These are phyloP conservation scores for Pionites leucogaster DNA, from an alignment of 2,113 vertebrate species.

Conservation along the genomic window DNA sequence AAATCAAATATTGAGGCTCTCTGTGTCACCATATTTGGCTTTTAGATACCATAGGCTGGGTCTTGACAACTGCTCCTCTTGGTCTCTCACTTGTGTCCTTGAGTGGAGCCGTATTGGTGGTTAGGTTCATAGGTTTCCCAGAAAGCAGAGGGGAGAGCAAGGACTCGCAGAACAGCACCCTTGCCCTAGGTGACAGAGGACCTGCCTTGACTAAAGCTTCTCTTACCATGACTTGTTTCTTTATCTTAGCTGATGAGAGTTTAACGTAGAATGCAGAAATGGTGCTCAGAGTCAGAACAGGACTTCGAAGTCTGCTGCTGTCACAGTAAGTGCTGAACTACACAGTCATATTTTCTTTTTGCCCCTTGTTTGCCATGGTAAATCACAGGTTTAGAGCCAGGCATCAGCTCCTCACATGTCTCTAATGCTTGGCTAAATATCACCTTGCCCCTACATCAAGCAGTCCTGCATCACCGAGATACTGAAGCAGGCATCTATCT, in stretches of 20 bases:
- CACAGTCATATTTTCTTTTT: background rate
- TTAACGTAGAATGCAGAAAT: background rate
- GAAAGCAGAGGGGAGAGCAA: background rate
- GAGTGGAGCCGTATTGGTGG: background rate
- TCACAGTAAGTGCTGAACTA: background rate
- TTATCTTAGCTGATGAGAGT: background rate
- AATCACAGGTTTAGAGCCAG: background rate
- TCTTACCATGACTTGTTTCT: background rate
- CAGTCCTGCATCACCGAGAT: background rate
- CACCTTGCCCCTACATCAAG: background rate
- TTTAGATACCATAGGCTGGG: background rate
- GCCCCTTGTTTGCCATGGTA: background rate
- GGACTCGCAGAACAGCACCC: background rate
- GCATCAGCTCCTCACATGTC: background rate
- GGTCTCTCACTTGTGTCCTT: background rate
- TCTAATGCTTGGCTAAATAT: conserved; percentile 1
- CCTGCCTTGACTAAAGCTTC: background rate
- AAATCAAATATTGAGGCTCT: background rate
- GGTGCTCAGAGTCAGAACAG: background rate
- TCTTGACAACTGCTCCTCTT: background rate
- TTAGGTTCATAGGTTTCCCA: background rate
- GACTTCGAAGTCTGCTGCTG: background rate
- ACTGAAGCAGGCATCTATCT: background rate
- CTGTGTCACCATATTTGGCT: background rate
- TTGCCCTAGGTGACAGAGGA: background rate